Evolutionary conservation across 2,797 vertebrate genomes (phyloP).

Genomic region (Cephalopachus bancanus): DNA sequence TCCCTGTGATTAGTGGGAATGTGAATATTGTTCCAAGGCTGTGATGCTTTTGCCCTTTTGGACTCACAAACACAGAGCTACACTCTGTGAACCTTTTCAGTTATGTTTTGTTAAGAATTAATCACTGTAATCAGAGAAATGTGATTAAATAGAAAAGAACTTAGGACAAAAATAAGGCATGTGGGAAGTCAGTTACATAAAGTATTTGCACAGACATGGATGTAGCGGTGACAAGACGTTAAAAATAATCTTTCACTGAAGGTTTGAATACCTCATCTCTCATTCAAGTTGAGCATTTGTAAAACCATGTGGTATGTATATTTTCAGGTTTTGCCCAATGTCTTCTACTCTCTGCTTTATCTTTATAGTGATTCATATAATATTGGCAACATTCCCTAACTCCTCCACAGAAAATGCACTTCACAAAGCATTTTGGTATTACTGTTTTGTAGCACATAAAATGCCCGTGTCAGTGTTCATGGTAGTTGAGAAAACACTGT

Average conservation of each 20-base stretch:
- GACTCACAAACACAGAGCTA: slow-evolving; percentile 61
- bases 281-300: not conserved
- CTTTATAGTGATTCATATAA: not conserved
- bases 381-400: not conserved
- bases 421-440: slow-evolving; percentile 49
- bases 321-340: slow-evolving; percentile 23
- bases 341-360: not conserved
- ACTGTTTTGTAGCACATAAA: slow-evolving; percentile 35
- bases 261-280: slow-evolving; percentile 10
- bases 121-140: slow-evolving; percentile 18
- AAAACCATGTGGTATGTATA: not conserved
- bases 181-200: slow-evolving; percentile 22
- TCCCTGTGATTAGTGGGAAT: slow-evolving; percentile 75
- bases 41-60: slow-evolving; percentile 67
- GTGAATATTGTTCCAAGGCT: slow-evolving; percentile 70
- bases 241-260: not conserved
- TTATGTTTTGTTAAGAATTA: slow-evolving; percentile 76
- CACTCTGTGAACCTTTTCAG: slow-evolving; percentile 54
- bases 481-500: slow-evolving; percentile 58
- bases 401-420: not conserved
- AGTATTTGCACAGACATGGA: not conserved
- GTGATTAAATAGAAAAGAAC: slow-evolving; percentile 56
- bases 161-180: slow-evolving; percentile 19
- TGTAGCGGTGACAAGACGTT: not conserved
- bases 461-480: not conserved